Evolutionary conservation across 2,113 vertebrate genomes (phyloP), one percentile per base, ranked within the genome.

Genomic region (Tachysurus fulvidraco): DNA sequence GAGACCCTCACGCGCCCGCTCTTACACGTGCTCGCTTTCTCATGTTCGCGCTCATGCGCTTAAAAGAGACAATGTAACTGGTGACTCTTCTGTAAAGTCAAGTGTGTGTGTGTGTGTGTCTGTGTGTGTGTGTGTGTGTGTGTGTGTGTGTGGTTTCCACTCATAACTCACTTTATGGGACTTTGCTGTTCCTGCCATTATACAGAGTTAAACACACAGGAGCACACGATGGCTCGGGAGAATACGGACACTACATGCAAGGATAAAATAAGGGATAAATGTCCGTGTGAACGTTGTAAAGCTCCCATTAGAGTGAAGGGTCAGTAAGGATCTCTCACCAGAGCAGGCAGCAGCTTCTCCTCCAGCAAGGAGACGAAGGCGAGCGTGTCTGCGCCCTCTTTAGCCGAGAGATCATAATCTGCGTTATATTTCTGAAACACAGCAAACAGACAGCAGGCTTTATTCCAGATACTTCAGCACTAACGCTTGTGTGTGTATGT

Each of bases 321-420:
- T 30, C 19, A 21, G 23, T 19, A 17, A 54, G 8, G 16, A 25
- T 65, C 19, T 76, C 14, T 96, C 92, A 99, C 98, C 95, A 98
- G 91, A 5, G 97, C 97, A 0, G 98, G 98, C 8, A 95, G 91
- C 23, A 99, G 95, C 21, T 97, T 98, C 94, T 98, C 96, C 86
- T 98, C 96, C 88, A 99, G 90, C 83, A 99, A 92, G 3, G 97
- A 98, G 92, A 96, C 93, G 88, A 99, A 99, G 85, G 98, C 98
- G 90, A 99, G 94, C 0, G 97, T 97, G 92, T 99, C 98, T 0
- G 97, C 98, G 0, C 95, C 96, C 73, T 99, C 97, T 1, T 94
- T 95, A 0, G 96, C 97, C 0, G 98, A 98, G 25, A 99, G 95
- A 41, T 98, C 97, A 0, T 95, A 98, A 92, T 99, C 97, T 0